Conservation (phyloP, 2,888 invertebrate genomes). For the Ichneumoninae sp. region DNA sequence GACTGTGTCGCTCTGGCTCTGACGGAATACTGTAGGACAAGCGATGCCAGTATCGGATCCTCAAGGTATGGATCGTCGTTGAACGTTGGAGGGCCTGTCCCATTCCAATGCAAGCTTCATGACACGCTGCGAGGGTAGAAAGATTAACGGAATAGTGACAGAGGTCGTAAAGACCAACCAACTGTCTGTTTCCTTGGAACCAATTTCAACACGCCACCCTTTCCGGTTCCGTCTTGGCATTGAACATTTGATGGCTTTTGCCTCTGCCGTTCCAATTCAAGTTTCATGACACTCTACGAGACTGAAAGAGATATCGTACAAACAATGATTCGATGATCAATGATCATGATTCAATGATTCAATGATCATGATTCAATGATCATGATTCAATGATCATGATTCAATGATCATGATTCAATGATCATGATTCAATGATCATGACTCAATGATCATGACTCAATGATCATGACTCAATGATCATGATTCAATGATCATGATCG, state of each 20-base stretch:
- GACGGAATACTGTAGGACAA: background rate
- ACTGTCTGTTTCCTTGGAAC: slow-evolving; percentile 32
- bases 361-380: background rate
- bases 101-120: background rate
- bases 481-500: background rate
- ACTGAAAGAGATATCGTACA: too few species aligned
- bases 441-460: background rate
- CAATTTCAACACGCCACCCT: slow-evolving; percentile 32
- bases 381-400: background rate
- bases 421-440: background rate
- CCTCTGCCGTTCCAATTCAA: too few species aligned
- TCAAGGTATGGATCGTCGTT: background rate
- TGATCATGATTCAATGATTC: too few species aligned
- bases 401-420: background rate
- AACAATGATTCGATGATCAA: too few species aligned
- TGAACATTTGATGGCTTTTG: too few species aligned
- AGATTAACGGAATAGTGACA: too few species aligned
- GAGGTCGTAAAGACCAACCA: background rate
- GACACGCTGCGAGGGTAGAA: background rate
- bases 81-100: background rate
- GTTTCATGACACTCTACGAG: too few species aligned
- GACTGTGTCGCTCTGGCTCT: background rate
- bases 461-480: too few species aligned
- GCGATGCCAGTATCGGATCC: background rate
- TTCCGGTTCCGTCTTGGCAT: background rate